phyloP scores from a whole-genome alignment of 2,113 vertebrate species.

The Eurystomus gularis region DNA sequence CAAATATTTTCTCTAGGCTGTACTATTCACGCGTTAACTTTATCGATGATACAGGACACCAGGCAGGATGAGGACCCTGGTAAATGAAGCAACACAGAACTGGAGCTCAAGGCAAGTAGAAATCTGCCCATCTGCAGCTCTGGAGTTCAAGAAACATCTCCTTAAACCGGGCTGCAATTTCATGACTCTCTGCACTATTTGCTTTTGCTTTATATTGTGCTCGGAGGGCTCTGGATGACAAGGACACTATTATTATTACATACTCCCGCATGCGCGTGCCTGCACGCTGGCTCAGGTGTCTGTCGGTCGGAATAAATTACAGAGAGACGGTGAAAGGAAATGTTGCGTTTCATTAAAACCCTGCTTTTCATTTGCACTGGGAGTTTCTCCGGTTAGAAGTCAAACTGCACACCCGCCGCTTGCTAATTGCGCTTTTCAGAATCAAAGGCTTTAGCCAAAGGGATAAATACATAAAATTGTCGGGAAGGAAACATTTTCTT shows the following conservation, averaged over 20 bases:
- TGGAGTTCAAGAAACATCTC: not conserved
- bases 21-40: not conserved
- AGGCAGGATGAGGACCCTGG: not conserved
- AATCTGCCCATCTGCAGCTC: not conserved
- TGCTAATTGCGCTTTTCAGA: constrained; percentile 47
- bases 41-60: not conserved
- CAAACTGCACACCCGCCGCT: constrained; percentile 8
- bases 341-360: not conserved
- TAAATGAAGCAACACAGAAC: not conserved
- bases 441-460: constrained; percentile 67
- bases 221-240: not conserved
- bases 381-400: not conserved
- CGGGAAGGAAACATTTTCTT: constrained; percentile 46
- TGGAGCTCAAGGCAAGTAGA: not conserved
- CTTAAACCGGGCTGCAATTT: not conserved
- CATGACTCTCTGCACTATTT: not conserved
- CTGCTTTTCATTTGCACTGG: not conserved
- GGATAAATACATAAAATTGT: constrained; percentile 55
- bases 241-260: not conserved
- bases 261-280: not conserved
- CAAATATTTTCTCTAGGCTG: not conserved
- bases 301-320: not conserved
- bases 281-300: not conserved
- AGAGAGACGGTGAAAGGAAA: not conserved
- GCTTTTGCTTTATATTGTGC: not conserved